Evolutionary conservation across 1,140 invertebrate genomes (phyloP), one percentile per base, ranked within the genome.

Genomic region (Ips typographus): DNA sequence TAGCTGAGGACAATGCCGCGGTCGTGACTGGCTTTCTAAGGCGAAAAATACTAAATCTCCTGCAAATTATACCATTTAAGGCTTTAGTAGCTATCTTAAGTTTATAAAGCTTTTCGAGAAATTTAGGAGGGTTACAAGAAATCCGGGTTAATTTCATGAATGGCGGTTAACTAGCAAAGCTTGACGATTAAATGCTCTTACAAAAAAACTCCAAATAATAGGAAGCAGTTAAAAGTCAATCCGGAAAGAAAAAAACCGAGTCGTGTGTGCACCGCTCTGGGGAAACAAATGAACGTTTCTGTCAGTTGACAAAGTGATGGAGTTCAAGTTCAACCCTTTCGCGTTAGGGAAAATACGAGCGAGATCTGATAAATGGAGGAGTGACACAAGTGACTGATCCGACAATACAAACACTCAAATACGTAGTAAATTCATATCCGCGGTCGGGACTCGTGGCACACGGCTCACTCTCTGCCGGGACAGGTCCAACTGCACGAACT

Each of bases 341-440:
- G 63, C 64, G 63, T 56, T 61, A 59, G 63, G 69, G 69, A 66
- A 71, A 71, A 65, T 66, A 62, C 63, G 69, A 61, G 69, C 69
- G 63, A 76, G 77, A 79, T 77, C 78, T 79, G 78, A 79, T 79
- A 78, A 79, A 79, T 79, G 77, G 76, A 74, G 72, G 74, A 75
- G 71, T 77, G 77, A 77, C 76, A 78, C 77, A 73, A 78, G 74
- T 77, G 74, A 79, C 75, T 78, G 78, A 79, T 79, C 77, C 76
- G 73, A 79, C 77, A 79, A 79, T 79, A 78, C 77, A 78, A 79
- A 79, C 78, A 78, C 77, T 79, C 77, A 78, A 79, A 79, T 79
- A 78, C 77, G 73, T 79, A 78, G 74, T 79, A 79, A 79, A 79
- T 79, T 78, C 77, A 73, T 76, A 79, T 79, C 76, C 77, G 77